Conservation (phyloP, 2,113 vertebrate genomes). For the Protomyctophum bolini region DNA sequence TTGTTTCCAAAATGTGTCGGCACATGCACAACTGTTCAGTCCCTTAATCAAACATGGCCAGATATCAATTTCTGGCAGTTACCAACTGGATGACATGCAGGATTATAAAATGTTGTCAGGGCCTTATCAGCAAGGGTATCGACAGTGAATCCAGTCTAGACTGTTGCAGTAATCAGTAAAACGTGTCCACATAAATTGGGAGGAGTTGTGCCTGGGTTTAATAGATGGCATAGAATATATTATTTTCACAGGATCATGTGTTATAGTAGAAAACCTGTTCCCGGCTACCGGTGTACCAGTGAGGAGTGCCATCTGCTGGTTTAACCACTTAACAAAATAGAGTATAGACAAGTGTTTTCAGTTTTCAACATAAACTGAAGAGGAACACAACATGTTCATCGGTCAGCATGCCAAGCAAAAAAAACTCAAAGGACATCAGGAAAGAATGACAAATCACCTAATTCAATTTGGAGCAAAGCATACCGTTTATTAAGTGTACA, state of each 20-base stretch:
- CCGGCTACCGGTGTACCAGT: too few relatives aligned
- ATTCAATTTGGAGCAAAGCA: conserved; percentile 68
- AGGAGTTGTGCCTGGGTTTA: too few relatives aligned
- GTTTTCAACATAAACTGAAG: neutral
- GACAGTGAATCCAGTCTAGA: neutral
- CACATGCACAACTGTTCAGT: too few relatives aligned
- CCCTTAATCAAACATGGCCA: neutral
- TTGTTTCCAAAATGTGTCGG: too few relatives aligned
- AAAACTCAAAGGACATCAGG: neutral
- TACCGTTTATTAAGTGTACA: conserved; percentile 82
- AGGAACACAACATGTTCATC: neutral
- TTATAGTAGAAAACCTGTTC: too few relatives aligned
- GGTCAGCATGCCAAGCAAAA: neutral
- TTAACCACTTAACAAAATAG: neutral
- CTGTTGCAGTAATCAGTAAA: too few relatives aligned
- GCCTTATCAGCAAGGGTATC: neutral
- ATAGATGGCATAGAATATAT: too few relatives aligned
- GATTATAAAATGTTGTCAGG: neutral
- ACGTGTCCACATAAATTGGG: too few relatives aligned
- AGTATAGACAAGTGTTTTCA: too few relatives aligned
- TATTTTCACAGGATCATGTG: too few relatives aligned
- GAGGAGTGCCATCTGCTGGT: conserved; percentile 42
- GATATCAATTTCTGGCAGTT: neutral
- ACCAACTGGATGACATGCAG: neutral
- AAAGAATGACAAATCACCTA: neutral